A percentile compares a stretch with the other conserved stretches of the same genome.
These are phyloP conservation scores for Amphipyra tragopoginis DNA, from an alignment of 2,888 invertebrate genomes.

Conservation along the genomic window DNA sequence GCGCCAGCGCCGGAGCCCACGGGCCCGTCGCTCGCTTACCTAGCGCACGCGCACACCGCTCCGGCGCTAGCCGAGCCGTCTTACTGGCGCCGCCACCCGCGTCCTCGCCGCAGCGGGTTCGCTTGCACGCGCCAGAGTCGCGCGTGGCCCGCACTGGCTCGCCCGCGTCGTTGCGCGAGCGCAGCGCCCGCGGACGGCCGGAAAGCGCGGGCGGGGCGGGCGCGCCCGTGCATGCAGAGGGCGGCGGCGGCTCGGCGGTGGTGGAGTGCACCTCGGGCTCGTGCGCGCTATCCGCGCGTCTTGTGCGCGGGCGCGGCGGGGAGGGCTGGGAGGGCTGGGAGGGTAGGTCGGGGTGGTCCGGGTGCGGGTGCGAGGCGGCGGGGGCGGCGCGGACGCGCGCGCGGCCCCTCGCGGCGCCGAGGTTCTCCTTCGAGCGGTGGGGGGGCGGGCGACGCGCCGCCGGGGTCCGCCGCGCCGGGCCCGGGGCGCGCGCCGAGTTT, in stretches of 20 bases:
- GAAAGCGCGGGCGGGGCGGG: conserved; percentile 59
- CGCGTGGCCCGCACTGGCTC: conserved; percentile 62
- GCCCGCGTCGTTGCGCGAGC: conserved; percentile 69
- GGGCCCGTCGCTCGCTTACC: conserved; percentile 77
- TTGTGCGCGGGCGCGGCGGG: conserved; percentile 59
- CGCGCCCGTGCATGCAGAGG: conserved; percentile 63
- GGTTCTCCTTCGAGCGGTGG: conserved; percentile 86
- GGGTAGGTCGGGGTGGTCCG: conserved; percentile 53
- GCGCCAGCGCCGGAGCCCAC: conserved; percentile 83
- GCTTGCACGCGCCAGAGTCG: conserved; percentile 49
- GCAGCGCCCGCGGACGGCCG: conserved; percentile 43
- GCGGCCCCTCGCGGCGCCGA: conserved; percentile 76
- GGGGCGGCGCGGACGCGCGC: conserved; percentile 73
- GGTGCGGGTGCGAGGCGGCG: conserved; percentile 63
- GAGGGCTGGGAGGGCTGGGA: conserved; percentile 55
- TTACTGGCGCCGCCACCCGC: conserved; percentile 58
- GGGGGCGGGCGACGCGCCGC: conserved; percentile 76
- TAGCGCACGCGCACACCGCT: conserved; percentile 68
- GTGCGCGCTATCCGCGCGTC: conserved; percentile 65
- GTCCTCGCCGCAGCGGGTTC: conserved; percentile 48
- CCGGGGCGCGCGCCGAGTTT: conserved; percentile 84
- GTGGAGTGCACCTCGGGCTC: conserved; percentile 76
- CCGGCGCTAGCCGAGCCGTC: conserved; percentile 60
- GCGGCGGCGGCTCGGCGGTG: conserved; percentile 65
- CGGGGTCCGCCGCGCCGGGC: conserved; percentile 79